Evolutionary conservation across 2,888 invertebrate species (phyloP), one percentile per base, ranked within the genome.

Genomic region (Pegoplata infirma): DNA sequence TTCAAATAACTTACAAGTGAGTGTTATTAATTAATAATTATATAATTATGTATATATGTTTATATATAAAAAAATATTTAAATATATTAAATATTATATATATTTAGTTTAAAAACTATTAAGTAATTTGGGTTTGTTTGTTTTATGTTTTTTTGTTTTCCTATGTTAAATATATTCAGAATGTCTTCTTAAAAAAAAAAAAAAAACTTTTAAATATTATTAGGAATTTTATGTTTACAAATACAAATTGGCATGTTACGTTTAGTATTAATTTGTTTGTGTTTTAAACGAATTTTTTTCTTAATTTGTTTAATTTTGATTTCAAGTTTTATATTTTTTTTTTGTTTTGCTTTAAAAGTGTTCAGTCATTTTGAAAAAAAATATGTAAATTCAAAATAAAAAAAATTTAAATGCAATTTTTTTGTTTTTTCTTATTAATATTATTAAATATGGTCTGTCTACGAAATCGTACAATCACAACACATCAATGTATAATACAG

Each of bases 381-480:
- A 44, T 1, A 36, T 17, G 19, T 51, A 17, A 8, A 32, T 49
- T 49, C 21, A 51, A 23, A 36, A 12, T 10, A 36, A 36, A 36
- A 46, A 55, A 56, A 21, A 47, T 12, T 3, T 72, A 76, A 79
- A 75, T 79, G 79, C 79, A 75, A 56, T n/a, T 36, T 53, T 25
- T n/a, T 32, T 12, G 44, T 58, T 23, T 40, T 14, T 53, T 1
- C 23, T 23, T 17, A 23, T 10, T 36, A 7, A 23, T 19, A 2
- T 46, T 10, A 14, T 56, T 59, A 23, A 17, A 5, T 21, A 16
- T 3, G 6, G 10, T 19, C 32, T 19, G 53, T 66, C 72, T 87
- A 89, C 79, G 89, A 89, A 82, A 89, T 89, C 80, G 89, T 84
- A 82, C 89, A 89, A 80, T 89, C 89, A 84, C 89, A 89, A 84